Percentiles rank a stretch among this genome's conserved stretches.
phyloP scores from a whole-genome alignment of 2,797 vertebrate genomes.

The Dicrostonyx torquatus region DNA sequence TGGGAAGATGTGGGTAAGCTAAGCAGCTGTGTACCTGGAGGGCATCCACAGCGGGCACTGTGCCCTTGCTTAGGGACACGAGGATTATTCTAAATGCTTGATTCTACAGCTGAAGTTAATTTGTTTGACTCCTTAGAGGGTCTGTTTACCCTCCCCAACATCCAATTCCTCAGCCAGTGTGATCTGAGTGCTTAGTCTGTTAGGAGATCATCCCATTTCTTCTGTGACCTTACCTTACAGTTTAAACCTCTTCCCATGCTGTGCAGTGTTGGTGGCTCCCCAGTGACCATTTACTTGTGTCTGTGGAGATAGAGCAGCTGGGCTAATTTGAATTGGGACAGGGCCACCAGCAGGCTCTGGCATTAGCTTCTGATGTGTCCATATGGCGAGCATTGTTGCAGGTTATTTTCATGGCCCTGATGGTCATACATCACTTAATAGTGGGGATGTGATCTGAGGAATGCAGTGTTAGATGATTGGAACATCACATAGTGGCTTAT shows the following conservation, averaged over 20 bases:
- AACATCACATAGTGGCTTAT: not conserved
- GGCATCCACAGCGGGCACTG: not conserved
- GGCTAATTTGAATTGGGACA: not conserved
- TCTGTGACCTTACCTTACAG: not conserved
- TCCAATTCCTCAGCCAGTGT: not conserved
- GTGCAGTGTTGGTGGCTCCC: not conserved
- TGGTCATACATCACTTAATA: not conserved
- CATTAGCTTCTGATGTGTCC: not conserved
- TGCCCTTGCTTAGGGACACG: not conserved
- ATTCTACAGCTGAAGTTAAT: not conserved
- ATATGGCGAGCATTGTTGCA: not conserved
- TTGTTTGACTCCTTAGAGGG: too few relatives aligned
- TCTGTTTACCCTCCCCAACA: not conserved
- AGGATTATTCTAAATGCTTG: not conserved
- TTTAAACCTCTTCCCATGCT: not conserved
- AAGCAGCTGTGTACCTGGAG: not conserved
- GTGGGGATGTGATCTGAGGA: not conserved
- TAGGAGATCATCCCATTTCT: not conserved
- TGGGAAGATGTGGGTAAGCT: not conserved
- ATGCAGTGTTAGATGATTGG: not conserved
- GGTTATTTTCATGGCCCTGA: not conserved
- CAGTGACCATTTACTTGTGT: not conserved
- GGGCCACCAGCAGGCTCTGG: not conserved
- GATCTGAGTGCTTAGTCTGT: not conserved
- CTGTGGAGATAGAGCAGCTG: not conserved